phyloP scores from a whole-genome alignment of 2,888 invertebrate genomes.

The Arge pagana region DNA sequence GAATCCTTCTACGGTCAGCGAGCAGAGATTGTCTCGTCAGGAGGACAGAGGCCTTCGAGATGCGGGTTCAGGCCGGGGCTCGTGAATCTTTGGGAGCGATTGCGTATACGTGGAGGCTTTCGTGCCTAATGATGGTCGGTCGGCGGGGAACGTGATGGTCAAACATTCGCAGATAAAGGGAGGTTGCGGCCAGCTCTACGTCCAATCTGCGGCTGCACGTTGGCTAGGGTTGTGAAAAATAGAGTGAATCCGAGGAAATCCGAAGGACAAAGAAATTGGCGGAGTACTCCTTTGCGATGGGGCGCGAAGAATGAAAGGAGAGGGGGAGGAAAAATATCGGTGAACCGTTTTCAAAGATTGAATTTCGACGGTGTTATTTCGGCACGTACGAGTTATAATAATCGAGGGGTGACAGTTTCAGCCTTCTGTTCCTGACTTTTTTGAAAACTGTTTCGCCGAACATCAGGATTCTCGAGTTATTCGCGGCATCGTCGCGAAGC shows the following conservation, averaged over 20 bases:
- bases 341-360: too few species aligned
- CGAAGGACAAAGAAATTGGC: conserved; percentile 5
- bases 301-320: not conserved
- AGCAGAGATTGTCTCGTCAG: conserved; percentile 22
- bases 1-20: conserved; percentile 19
- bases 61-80: conserved; percentile 20
- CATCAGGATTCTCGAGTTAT: too few species aligned
- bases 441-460: too few species aligned
- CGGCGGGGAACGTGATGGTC: too few species aligned
- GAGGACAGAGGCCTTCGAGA: conserved; percentile 16
- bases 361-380: too few species aligned
- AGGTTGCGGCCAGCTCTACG: conserved; percentile 1
- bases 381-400: too few species aligned
- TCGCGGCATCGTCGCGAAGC: too few species aligned
- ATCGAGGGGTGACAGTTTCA: too few species aligned
- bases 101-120: conserved; percentile 1
- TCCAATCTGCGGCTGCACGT: conserved; percentile 12
- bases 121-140: conserved; percentile 4
- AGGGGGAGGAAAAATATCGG: not conserved
- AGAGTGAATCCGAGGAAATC: conserved; percentile 15
- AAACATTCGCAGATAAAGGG: conserved; percentile 17
- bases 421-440: too few species aligned
- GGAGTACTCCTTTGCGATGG: not conserved
- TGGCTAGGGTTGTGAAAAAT: conserved; percentile 18
- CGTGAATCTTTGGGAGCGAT: conserved; percentile 18